Percentiles rank a stretch among this genome's conserved stretches.
Evolutionary conservation across 2,888 invertebrate genomes (phyloP).

Genomic region (Psylliodes chrysocephalus): DNA sequence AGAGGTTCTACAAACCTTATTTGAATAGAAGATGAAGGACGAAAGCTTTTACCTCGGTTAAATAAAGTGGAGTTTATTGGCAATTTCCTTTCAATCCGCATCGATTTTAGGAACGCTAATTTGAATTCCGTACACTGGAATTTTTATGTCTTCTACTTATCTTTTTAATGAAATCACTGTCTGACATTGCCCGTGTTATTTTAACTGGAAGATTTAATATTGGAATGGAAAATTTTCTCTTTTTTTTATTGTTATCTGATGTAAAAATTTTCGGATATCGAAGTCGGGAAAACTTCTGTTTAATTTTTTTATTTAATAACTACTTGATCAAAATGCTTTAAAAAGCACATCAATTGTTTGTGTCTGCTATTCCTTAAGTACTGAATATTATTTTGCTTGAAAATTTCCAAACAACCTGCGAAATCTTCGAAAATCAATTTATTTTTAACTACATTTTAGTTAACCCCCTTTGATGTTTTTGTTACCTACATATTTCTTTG

Average conservation of each 20-base stretch:
- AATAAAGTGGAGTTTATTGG: constrained; percentile 46
- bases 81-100: constrained; percentile 45
- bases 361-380: too few relatives aligned
- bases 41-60: constrained; percentile 47
- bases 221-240: neutral
- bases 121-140: constrained; percentile 38
- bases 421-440: too few relatives aligned
- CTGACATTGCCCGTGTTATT: constrained; percentile 25
- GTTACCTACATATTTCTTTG: too few relatives aligned
- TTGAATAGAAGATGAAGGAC: constrained; percentile 46
- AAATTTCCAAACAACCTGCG: too few relatives aligned
- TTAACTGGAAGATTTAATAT: constrained; percentile 13
- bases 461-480: too few relatives aligned
- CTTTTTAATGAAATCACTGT: constrained; percentile 37
- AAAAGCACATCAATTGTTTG: too few relatives aligned
- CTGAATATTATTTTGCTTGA: too few relatives aligned
- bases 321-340: too few relatives aligned
- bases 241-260: neutral
- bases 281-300: too few relatives aligned
- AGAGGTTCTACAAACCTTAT: constrained; percentile 44
- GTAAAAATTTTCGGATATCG: neutral
- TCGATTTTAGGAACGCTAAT: constrained; percentile 40
- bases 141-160: constrained; percentile 40
- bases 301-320: too few relatives aligned
- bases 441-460: too few relatives aligned